Percentiles rank a stretch among this genome's conserved stretches.
Conservation (phyloP, 2,797 vertebrate species). For the Myripristis jacobus region DNA sequence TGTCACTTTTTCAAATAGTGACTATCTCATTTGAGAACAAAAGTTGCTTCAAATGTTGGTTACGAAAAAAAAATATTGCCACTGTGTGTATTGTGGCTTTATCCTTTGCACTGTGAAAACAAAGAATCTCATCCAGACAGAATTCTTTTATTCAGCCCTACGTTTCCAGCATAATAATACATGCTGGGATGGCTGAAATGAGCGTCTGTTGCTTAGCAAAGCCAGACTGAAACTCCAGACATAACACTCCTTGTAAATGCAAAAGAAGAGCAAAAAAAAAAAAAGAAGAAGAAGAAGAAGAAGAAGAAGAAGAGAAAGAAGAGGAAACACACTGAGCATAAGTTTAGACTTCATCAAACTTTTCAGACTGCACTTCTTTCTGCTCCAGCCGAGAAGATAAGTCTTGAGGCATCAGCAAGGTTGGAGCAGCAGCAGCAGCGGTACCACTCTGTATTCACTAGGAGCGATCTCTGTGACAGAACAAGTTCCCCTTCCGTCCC, state of each 20-base stretch:
- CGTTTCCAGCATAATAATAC: not conserved
- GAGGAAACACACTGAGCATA: slow-evolving; percentile 6
- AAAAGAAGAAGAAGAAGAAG: too few species aligned
- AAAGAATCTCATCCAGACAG: too few species aligned
- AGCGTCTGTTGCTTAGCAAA: slow-evolving; percentile 22
- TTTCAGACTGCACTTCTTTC: slow-evolving; percentile 31
- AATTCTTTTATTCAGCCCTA: too few species aligned
- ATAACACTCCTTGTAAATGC: not conserved
- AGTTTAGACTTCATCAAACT: slow-evolving; percentile 64
- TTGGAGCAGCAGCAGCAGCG: slow-evolving; percentile 36
- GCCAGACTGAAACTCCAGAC: not conserved
- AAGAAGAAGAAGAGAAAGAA: not conserved
- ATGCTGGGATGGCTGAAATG: slow-evolving; percentile 20
- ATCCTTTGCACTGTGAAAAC: slow-evolving; percentile 34
- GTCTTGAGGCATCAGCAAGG: slow-evolving; percentile 48
- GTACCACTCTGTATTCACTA: slow-evolving; percentile 55
- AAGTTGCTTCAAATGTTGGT: not conserved
- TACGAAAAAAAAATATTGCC: slow-evolving; percentile 33
- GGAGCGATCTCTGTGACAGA: slow-evolving; percentile 52
- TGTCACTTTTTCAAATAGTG: too few species aligned
- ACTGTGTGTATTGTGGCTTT: slow-evolving; percentile 45
- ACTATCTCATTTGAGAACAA: not conserved
- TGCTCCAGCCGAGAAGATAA: slow-evolving; percentile 69
- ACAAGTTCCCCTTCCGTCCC: slow-evolving; percentile 47
- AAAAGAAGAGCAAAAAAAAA: too few species aligned